Base-by-base conservation (phyloP, 2,888 invertebrate genomes). In the Dicycla oo region DNA sequence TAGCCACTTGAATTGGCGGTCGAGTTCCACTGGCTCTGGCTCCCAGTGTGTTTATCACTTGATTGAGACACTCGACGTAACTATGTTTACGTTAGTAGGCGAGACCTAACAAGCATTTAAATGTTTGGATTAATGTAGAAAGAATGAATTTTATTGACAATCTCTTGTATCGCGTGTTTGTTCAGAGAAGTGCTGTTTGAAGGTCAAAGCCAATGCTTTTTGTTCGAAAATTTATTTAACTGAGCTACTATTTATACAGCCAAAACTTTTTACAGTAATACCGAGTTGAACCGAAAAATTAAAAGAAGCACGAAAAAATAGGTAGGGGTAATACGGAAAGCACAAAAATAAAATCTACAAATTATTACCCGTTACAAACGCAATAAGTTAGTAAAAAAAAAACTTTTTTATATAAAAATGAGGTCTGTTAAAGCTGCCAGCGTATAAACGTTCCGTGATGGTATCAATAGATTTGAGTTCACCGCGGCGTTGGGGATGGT, bases 401-500 rank as follows among this genome's bases (percentile, higher is more conserved):
- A 81, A 57, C 3, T 72, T 81, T 72, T 74, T 77, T 83, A 26
- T 65, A 57, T 60, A 62, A 80, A 78, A 83, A 74, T 81, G 71
- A 68, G 77, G 53, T 34, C 68, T 74, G 47, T 58, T 66, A 64
- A 72, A 64, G 79, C 56, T 78, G 49, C 49, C 61, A 65, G 68
- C 75, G 77, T 81, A 80, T 67, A 73, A 81, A 78, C 71, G 72
- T 90, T 89, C 70, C 91, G 89, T 91, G 91, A 84, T 88, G 74
- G 81, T 81, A 88, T 89, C 88, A 86, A 91, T 92, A 88, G 86
- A 87, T 87, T 87, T 84, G 85, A 80, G 84, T 88, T 87, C 88
- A 88, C 87, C 86, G 87, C 84, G 84, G 87, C 86, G 85, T 84
- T 73, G 75, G 86, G 88, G 87, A 89, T 88, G 88, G 90, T 89